Evolutionary conservation across 1,140 invertebrate species (phyloP), one percentile per base, ranked within the genome.

Genomic region (Orius insidiosus): DNA sequence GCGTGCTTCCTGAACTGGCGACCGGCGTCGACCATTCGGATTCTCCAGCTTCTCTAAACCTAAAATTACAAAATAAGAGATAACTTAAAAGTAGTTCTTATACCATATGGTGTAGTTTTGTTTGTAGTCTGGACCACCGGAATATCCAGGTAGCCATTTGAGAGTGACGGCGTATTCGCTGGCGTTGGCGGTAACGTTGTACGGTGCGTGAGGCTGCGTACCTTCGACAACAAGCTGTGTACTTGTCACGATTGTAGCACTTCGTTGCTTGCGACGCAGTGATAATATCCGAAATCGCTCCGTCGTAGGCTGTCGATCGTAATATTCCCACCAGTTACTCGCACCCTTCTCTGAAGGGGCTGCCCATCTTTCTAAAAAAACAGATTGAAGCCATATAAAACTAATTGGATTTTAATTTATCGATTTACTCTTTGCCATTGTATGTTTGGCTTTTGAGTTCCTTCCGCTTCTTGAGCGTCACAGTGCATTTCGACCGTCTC

Each of bases 151-250:
- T 55, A 89, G 68, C 92, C 93, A 97, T 41, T 74, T 72, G 7
- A 97, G 65, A 15, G 82, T 85, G 13, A 94, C 90, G 44, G 82
- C 76, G 59, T 90, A 93, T 59, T 90, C 79, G 1, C 81, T 81
- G 24, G 89, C 80, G 41, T 75, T 77, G 1, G 85, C 83, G 2
- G 84, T 79, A 11, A 97, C 74, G 64, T 97, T 95, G 68, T 88
- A 89, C 1, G 93, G 92, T 24, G 90, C 88, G 63, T 96, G 90
- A 3, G 92, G 92, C 59, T 93, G 89, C 2, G 90, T 95, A 45
- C 86, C 89, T 67, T 95, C 88, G 45, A 96, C 84, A 49, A 93
- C 84, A 40, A 98, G 68, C 58, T 90, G 83, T 11, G 90, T 93
- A 36, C 79, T 73, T 4, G 83, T 76, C 30, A 90, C 80, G 57